Conservation (phyloP, 2,797 vertebrate genomes). For the Aphelocoma californica region DNA sequence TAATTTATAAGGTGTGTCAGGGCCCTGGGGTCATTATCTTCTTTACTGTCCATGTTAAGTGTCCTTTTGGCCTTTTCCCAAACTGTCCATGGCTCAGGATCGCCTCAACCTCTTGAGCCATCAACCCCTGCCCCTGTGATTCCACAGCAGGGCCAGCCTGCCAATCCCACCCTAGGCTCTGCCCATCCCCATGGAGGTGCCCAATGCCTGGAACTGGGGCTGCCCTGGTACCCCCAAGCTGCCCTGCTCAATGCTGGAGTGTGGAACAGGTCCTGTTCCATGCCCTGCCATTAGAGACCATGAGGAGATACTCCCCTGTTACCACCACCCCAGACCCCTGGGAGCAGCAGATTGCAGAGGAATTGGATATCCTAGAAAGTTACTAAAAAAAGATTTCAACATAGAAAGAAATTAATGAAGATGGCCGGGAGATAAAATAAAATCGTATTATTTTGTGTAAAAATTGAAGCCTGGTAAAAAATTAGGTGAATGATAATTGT, state of each 20-base stretch:
- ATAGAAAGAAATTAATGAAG: not conserved
- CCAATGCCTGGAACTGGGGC: not conserved
- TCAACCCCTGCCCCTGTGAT: not conserved
- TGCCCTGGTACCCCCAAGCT: not conserved
- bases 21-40: too few relatives aligned
- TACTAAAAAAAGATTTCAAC: not conserved
- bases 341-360: not conserved
- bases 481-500: not conserved
- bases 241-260: not conserved
- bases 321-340: not conserved
- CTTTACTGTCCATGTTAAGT: not conserved
- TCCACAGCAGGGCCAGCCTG: not conserved
- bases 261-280: too few relatives aligned
- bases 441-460: not conserved
- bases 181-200: too few relatives aligned
- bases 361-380: not conserved
- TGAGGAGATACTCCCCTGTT: rapidly evolving
- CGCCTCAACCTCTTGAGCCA: not conserved
- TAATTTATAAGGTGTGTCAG: not conserved
- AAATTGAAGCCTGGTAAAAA: not conserved
- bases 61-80: not conserved
- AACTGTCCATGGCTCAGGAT: not conserved
- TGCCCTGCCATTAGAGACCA: rapidly evolving
- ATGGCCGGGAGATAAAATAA: not conserved
- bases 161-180: too few relatives aligned